phyloP scores from a whole-genome alignment of 2,113 vertebrate species.

The Macaca mulatta region DNA sequence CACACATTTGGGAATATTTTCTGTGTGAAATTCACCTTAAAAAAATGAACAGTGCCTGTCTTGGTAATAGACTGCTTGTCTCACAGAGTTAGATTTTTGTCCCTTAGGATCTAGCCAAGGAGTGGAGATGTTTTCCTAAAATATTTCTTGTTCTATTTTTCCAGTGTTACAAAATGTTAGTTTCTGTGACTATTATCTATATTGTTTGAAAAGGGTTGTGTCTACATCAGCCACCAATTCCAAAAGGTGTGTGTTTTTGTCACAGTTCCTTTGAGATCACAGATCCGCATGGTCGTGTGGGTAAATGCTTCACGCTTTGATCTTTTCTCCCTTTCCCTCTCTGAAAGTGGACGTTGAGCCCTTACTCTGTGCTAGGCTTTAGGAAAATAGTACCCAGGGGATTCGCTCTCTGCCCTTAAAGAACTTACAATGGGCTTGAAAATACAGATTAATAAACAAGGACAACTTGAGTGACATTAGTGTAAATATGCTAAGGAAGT shows the following conservation, averaged over 20 bases:
- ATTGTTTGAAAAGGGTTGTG: background rate
- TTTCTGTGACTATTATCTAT: background rate
- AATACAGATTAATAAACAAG: background rate
- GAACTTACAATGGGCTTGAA: background rate
- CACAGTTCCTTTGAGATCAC: background rate
- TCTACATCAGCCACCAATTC: background rate
- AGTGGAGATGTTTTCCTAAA: conserved; percentile 32
- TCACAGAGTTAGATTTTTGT: background rate
- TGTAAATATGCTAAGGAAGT: background rate
- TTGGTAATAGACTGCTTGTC: background rate
- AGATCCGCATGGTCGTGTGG: background rate
- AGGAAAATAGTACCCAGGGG: background rate
- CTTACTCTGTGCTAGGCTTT: background rate
- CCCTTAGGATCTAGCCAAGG: background rate
- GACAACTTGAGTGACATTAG: no score
- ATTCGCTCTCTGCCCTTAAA: background rate
- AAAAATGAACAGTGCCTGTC: background rate
- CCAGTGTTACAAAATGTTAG: background rate
- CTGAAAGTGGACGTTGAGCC: background rate
- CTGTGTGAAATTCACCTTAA: conserved; percentile 28
- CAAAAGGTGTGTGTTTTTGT: background rate
- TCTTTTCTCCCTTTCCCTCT: background rate
- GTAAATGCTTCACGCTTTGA: background rate
- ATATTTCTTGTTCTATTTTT: conserved; percentile 37
- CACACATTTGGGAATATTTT: background rate